Evolutionary conservation across 2,888 invertebrate genomes (phyloP).

Genomic region (Caenorhabditis uteleia): DNA sequence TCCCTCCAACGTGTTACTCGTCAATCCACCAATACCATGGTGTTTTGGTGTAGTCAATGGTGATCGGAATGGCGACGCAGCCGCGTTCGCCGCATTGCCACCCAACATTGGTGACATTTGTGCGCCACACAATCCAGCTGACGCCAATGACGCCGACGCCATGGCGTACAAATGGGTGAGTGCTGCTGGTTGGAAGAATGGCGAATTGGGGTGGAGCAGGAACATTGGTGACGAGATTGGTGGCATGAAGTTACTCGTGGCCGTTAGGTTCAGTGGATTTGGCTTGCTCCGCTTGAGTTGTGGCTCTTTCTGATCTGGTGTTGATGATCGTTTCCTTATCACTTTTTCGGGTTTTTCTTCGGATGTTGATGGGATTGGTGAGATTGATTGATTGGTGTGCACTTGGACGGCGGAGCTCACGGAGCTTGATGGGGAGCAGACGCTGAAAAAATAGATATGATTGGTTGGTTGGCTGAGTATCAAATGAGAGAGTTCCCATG

Average conservation of each 20-base stretch:
- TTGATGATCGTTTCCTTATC: slow-evolving; percentile 4
- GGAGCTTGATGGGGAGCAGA: slow-evolving; percentile 26
- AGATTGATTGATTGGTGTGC: slow-evolving; percentile 1
- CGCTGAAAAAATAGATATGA: too few species aligned
- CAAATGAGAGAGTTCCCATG: too few species aligned
- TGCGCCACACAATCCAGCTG: slow-evolving; percentile 42
- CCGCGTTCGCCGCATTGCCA: slow-evolving; percentile 9
- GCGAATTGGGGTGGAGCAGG: slow-evolving; percentile 24
- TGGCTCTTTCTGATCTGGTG: too few species aligned
- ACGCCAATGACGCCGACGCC: slow-evolving; percentile 38
- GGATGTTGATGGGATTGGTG: slow-evolving; percentile 25
- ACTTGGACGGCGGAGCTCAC: slow-evolving; percentile 4
- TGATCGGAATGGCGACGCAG: slow-evolving; percentile 34
- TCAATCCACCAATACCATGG: too few species aligned
- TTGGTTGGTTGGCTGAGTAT: too few species aligned
- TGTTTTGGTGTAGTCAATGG: slow-evolving; percentile 24
- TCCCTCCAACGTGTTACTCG: too few species aligned
- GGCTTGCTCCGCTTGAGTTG: too few species aligned
- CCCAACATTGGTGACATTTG: slow-evolving; percentile 36
- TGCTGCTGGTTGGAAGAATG: slow-evolving; percentile 12
- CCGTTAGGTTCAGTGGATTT: slow-evolving; percentile 32
- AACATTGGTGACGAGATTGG: slow-evolving; percentile 14
- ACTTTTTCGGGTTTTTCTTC: too few species aligned
- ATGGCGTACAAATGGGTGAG: slow-evolving; percentile 28
- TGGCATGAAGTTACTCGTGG: slow-evolving; percentile 19